These are phyloP conservation scores for Cyrtonyx montezumae DNA, from an alignment of 2,113 vertebrate genomes.

Conservation along the genomic window DNA sequence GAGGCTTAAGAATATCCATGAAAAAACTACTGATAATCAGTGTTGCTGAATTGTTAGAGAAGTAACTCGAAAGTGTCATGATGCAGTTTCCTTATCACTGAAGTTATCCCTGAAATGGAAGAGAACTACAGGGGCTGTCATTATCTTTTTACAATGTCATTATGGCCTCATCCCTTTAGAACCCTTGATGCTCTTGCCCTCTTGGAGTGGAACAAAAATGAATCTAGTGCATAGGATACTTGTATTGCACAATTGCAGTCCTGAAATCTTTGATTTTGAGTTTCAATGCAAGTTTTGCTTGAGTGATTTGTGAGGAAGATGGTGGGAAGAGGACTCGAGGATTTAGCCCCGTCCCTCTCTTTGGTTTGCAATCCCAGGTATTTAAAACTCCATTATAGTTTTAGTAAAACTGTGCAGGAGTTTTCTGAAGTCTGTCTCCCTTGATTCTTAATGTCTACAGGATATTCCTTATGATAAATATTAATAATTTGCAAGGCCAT, in stretches of 20 bases:
- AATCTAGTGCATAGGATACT: neutral
- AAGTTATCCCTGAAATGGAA: constrained; percentile 23
- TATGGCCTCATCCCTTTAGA: constrained; percentile 40
- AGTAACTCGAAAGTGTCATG: constrained; percentile 32
- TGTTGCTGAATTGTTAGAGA: constrained; percentile 54
- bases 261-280: constrained; percentile 33
- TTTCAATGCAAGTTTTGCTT: neutral
- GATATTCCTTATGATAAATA: constrained; percentile 75
- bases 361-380: neutral
- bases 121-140: neutral
- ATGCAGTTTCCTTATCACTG: constrained; percentile 48
- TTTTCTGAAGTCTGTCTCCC: constrained; percentile 53
- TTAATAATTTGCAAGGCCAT: constrained; percentile 70
- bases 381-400: constrained; percentile 41
- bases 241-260: neutral
- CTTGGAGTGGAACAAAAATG: neutral
- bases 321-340: neutral
- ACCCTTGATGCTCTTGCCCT: constrained; percentile 20
- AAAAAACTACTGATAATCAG: constrained; percentile 41
- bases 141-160: constrained; percentile 57
- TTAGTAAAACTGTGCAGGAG: constrained; percentile 36
- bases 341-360: neutral
- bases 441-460: constrained; percentile 70
- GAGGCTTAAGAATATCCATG: constrained; percentile 61
- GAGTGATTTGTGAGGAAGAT: neutral